Conservation (phyloP, 2,113 vertebrate species). For the Paramisgurnus dabryanus region DNA sequence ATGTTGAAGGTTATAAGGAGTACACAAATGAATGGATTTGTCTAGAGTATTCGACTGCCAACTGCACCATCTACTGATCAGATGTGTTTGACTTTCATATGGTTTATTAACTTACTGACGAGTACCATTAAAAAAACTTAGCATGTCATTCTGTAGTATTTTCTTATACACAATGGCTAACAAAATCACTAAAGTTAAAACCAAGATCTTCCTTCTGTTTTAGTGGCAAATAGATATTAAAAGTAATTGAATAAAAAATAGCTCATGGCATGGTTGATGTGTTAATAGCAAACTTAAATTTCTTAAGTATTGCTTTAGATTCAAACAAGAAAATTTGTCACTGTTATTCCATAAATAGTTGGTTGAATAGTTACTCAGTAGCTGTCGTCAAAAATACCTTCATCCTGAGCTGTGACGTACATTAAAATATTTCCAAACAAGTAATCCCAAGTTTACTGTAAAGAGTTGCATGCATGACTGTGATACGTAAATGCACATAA, state of each 20-base stretch:
- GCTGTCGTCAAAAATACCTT: no score
- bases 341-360: no score
- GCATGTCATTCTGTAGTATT: not conserved
- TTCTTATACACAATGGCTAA: not conserved
- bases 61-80: conserved; percentile 50
- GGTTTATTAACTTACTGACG: not conserved
- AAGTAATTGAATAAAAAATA: not conserved
- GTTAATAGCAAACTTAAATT: no score
- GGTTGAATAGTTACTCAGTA: no score
- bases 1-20: conserved; percentile 33
- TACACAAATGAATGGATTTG: conserved; percentile 48
- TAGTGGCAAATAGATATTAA: not conserved
- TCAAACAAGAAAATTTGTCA: no score
- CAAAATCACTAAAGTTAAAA: not conserved
- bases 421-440: no score
- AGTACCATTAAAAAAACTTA: not conserved
- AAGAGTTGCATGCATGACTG: no score
- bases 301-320: no score
- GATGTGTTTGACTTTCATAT: not conserved
- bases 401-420: no score
- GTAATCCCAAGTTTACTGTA: no score
- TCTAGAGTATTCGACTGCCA: conserved; percentile 27
- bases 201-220: not conserved
- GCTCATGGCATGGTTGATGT: no score
- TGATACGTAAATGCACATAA: no score